Percentiles rank a stretch among this genome's conserved stretches.
These are phyloP conservation scores for Petaurus breviceps DNA, from an alignment of 2,113 vertebrate genomes.

Conservation along the genomic window DNA sequence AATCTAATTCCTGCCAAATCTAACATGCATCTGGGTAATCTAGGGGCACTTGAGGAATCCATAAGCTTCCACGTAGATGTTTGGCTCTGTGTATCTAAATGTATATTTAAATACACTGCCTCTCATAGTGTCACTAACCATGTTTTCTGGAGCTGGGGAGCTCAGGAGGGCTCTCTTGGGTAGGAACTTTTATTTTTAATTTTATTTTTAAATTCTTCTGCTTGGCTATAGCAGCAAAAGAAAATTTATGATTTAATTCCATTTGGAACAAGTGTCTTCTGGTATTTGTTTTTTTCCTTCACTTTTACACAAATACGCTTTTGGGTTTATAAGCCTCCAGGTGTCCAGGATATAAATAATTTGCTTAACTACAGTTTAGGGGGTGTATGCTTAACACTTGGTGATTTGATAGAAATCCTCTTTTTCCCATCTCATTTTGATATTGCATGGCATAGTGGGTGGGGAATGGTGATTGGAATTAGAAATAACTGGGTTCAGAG, in stretches of 20 bases:
- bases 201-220: constrained; percentile 52
- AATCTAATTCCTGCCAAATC: constrained; percentile 67
- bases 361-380: not conserved
- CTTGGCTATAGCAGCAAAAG: constrained; percentile 12
- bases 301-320: constrained; percentile 2
- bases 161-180: constrained; percentile 3
- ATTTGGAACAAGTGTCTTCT: constrained; percentile 23
- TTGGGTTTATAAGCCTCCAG: constrained; percentile 27
- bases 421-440: not conserved
- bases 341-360: constrained; percentile 13
- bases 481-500: not conserved
- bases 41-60: constrained; percentile 46
- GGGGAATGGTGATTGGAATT: not conserved
- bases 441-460: not conserved
- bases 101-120: constrained; percentile 14
- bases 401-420: not conserved
- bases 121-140: not conserved
- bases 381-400: constrained; percentile 23
- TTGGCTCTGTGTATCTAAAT: constrained; percentile 20
- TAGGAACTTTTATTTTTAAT: not conserved
- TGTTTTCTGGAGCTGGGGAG: constrained; percentile 42
- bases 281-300: constrained; percentile 20
- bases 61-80: constrained; percentile 8
- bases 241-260: constrained; percentile 26
- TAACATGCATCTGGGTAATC: constrained; percentile 49